Evolutionary conservation across 2,888 invertebrate species (phyloP), one percentile per base, ranked within the genome.

Genomic region (Noctua comes): DNA sequence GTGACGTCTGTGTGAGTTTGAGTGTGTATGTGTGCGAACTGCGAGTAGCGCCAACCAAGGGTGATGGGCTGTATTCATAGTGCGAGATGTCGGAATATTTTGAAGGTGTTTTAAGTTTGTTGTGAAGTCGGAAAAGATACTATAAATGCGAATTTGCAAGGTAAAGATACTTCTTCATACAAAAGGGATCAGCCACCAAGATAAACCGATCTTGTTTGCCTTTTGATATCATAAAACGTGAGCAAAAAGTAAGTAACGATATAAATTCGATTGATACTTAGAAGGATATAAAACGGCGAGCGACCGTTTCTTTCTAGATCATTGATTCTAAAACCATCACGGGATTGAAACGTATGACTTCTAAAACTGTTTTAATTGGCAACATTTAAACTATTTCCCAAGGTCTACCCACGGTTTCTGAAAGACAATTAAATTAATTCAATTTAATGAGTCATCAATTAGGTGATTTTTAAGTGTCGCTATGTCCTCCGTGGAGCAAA

Each of bases 1-100:
- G 86, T 85, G 83, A 82, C 68, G 85, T 86, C 86, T 85, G 89
- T 85, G 87, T 88, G 91, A 84, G 90, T 91, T 80, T 86, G 82
- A 65, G 84, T 66, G 68, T 85, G 90, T 90, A 89, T 91, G 90
- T 90, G 89, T 91, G 90, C 84, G 88, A 79, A 82, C 88, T 91
- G 90, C 84, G 88, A 80, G 84, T 88, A 84, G 87, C 74, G 71
- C 83, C 89, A 88, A 83, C 90, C 91, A 91, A 93, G 91, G 91
- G 91, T 92, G 90, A 86, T 77, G 79, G 36, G 85, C 46, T 82
- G 74, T 88, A 93, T 91, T 87, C 83, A 89, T 93, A 94, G 92
- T 85, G 57, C 2, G 31, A 68, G 10, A 36, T 10, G 27, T 82
- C 80, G 64, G 54, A 82, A 16, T 4, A 31, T 36, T 76, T 69